These are phyloP conservation scores for Sarcophaga carnaria DNA, from an alignment of 2,888 invertebrate genomes.

Conservation along the genomic window DNA sequence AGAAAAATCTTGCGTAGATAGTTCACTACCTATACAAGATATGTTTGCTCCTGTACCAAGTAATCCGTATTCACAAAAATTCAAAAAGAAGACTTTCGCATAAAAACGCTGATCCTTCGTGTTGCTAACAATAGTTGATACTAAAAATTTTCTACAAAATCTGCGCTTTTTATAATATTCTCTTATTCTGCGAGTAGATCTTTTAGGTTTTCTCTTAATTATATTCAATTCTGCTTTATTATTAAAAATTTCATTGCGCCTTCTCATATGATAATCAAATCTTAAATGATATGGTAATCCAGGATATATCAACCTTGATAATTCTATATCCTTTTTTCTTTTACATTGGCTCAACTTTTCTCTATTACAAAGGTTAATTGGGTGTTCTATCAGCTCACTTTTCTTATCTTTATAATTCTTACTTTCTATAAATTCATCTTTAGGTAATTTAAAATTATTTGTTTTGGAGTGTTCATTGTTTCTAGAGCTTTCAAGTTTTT, in stretches of 20 bases:
- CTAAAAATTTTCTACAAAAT: conserved; percentile 26
- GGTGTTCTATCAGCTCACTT: neutral
- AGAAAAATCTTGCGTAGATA: conserved; percentile 17
- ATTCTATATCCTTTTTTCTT: neutral
- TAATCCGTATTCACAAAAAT: conserved; percentile 14
- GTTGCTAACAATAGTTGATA: conserved; percentile 36
- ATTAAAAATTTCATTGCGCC: conserved; percentile 22
- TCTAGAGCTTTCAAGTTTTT: conserved; percentile 5
- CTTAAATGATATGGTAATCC: conserved; percentile 29
- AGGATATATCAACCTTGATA: conserved; percentile 4
- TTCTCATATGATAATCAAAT: conserved; percentile 7
- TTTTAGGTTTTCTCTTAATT: neutral
- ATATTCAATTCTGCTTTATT: too few relatives aligned
- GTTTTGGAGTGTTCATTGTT: conserved; percentile 7
- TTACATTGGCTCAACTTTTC: neutral
- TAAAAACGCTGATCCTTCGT: conserved; percentile 34
- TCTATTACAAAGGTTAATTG: neutral
- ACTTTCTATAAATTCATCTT: neutral
- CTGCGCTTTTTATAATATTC: conserved; percentile 12
- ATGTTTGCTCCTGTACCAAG: conserved; percentile 37
- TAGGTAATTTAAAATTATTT: neutral
- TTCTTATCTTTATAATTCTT: neutral
- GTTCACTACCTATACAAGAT: conserved; percentile 28
- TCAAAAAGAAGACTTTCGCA: conserved; percentile 30
- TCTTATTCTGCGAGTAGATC: conserved; percentile 33